Evolutionary conservation across 2,797 vertebrate species (phyloP).

Genomic region (Discoglossus pictus): DNA sequence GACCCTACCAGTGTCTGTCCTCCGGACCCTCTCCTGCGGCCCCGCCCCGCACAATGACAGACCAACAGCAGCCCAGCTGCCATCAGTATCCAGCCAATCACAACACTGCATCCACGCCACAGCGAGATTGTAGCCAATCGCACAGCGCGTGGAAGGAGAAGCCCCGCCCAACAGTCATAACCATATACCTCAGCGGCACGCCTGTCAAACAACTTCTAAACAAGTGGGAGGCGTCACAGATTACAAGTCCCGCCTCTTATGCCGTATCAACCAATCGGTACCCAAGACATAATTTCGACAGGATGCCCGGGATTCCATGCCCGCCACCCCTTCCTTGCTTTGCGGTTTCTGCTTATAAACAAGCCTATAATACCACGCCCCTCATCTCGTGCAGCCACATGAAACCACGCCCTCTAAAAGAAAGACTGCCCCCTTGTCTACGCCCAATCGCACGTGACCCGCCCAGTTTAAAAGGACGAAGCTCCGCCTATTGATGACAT

Average conservation of each 20-base stretch:
- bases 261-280: neutral
- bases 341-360: neutral
- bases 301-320: neutral
- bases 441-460: too few relatives aligned
- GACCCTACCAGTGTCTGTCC: neutral
- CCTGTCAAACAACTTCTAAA: neutral
- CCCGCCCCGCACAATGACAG: neutral
- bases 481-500: too few relatives aligned
- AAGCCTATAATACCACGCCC: neutral
- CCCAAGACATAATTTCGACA: neutral
- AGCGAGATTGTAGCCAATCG: neutral
- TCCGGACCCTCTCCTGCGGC: neutral
- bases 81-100: constrained; percentile 2
- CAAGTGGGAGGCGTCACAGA: accelerated
- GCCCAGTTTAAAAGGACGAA: too few relatives aligned
- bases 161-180: too few relatives aligned
- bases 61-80: constrained; percentile 15
- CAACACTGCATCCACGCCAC: too few relatives aligned
- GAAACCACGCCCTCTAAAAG: too few relatives aligned
- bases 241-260: neutral
- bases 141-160: neutral
- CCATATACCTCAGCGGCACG: neutral
- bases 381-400: neutral
- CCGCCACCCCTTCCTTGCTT: neutral
- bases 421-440: too few relatives aligned